phyloP scores from a whole-genome alignment of 2,888 invertebrate genomes.

The Pycnomerus fuliginosus region DNA sequence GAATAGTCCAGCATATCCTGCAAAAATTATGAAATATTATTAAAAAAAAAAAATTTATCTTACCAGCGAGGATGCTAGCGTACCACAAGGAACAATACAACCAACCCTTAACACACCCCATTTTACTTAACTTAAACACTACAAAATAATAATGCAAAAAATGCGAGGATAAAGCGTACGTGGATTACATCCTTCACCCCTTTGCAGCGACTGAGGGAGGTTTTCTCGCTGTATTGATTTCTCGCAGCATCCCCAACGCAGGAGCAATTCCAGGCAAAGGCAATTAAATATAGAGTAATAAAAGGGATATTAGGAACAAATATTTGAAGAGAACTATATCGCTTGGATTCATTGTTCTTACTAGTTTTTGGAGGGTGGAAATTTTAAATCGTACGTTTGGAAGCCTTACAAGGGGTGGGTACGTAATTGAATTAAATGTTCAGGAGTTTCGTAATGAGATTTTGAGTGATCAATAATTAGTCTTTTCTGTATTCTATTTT shows the following conservation, averaged over 20 bases:
- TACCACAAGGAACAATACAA: constrained; percentile 50
- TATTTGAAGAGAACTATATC: constrained; percentile 19
- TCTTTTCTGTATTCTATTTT: no score
- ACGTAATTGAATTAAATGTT: no score
- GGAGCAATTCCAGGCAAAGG: constrained; percentile 1
- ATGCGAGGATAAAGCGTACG: neutral
- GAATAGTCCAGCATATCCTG: constrained; percentile 59
- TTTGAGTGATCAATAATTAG: no score
- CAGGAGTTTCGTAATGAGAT: no score
- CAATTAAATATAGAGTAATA: constrained; percentile 12
- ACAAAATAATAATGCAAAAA: neutral
- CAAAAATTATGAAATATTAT: constrained; percentile 13
- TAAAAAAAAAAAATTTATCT: constrained; percentile 22
- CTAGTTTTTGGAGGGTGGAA: no score
- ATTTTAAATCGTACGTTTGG: no score
- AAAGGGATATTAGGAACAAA: constrained; percentile 10
- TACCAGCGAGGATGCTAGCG: constrained; percentile 50
- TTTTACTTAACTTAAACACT: constrained; percentile 16
- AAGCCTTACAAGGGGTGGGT: no score
- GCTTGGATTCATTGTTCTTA: constrained; percentile 6
- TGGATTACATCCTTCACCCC: constrained; percentile 9
- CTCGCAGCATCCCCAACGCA: constrained; percentile 15
- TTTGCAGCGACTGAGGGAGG: constrained; percentile 2
- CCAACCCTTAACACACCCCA: constrained; percentile 43
- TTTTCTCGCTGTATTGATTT: constrained; percentile 12